phyloP scores from a whole-genome alignment of 2,113 vertebrate genomes.

The Lanius ludovicianus region DNA sequence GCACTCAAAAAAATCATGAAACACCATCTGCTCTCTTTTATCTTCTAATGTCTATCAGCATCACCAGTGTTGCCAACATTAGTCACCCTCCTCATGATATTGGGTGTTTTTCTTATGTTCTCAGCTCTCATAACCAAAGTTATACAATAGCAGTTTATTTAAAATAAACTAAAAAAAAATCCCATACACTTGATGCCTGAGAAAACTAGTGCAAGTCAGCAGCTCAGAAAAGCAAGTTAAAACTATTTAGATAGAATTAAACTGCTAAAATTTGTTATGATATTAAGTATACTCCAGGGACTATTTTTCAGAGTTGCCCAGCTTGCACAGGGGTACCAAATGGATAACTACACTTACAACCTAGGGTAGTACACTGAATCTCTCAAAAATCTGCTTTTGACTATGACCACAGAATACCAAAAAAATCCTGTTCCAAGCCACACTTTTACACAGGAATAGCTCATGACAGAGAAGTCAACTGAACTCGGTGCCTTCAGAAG shows the following conservation, averaged over 20 bases:
- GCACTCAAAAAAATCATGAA: neutral
- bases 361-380: fast-evolving
- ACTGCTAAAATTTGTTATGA: neutral
- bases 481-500: neutral
- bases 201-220: neutral
- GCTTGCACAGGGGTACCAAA: neutral
- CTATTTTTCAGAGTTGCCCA: neutral
- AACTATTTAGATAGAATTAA: neutral
- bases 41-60: neutral
- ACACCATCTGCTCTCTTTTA: neutral
- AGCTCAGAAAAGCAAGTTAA: neutral
- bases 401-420: neutral
- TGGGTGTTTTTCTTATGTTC: neutral
- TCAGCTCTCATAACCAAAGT: neutral
- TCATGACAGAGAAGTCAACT: neutral
- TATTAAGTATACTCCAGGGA: neutral
- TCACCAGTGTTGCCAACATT: neutral
- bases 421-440: neutral
- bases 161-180: neutral
- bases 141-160: neutral
- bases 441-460: neutral
- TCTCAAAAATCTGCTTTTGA: neutral
- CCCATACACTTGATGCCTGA: neutral
- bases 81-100: neutral
- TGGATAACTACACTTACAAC: neutral